Conservation (phyloP, 2,888 invertebrate genomes). For the Ichneumoninae sp. region DNA sequence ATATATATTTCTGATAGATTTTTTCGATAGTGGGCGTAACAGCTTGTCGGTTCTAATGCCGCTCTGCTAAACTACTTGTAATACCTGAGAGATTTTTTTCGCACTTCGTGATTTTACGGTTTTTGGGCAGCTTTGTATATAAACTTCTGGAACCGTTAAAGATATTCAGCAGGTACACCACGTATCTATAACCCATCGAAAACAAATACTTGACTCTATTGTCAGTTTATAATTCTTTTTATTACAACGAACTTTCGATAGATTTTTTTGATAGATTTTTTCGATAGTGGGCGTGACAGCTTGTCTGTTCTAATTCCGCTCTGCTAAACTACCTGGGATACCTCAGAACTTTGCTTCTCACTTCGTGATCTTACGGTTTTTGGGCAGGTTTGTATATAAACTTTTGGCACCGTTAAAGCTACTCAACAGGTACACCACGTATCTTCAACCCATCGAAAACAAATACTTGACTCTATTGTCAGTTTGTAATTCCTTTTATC, state of each 20-base stretch:
- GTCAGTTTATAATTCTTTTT: not conserved
- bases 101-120: not conserved
- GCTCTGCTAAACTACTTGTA: no score
- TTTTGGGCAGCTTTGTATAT: not conserved
- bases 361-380: constrained; percentile 8
- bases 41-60: not conserved
- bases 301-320: no score
- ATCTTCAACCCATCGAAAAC: no score
- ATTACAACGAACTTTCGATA: not conserved
- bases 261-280: not conserved
- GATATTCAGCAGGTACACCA: not conserved
- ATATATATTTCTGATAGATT: no score
- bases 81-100: no score
- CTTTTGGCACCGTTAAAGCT: not conserved
- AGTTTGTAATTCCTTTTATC: not conserved
- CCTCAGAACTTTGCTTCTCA: not conserved
- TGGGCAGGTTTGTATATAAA: not conserved
- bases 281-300: not conserved
- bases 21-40: not conserved
- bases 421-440: not conserved
- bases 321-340: no score
- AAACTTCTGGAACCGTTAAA: not conserved
- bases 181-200: no score
- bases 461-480: not conserved
- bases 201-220: not conserved